phyloP scores from a whole-genome alignment of 2,797 vertebrate species.

The Intellagama lesueurii region DNA sequence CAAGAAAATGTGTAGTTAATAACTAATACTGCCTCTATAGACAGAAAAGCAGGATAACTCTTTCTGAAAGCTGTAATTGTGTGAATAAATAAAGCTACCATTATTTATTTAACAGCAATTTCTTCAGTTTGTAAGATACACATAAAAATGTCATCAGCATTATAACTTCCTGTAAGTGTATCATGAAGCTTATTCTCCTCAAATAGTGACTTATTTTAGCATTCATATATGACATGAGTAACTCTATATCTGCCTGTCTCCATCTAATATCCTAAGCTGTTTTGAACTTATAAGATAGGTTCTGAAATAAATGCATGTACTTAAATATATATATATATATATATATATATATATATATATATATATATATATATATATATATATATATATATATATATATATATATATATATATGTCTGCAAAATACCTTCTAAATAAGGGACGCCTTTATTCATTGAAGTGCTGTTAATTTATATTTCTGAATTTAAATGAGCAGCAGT shows the following conservation, averaged over 20 bases:
- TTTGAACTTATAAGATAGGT: background rate
- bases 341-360: too few species aligned
- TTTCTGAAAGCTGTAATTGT: background rate
- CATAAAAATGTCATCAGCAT: constrained; percentile 18
- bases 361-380: too few species aligned
- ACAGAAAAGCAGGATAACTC: background rate
- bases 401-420: too few species aligned
- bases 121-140: background rate
- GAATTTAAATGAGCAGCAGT: constrained; percentile 3
- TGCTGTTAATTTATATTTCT: background rate
- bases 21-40: background rate
- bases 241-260: background rate
- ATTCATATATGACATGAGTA: background rate
- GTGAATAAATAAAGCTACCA: constrained; percentile 20
- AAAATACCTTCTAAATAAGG: constrained; percentile 1
- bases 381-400: too few species aligned
- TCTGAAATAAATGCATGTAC: background rate
- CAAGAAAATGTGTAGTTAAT: background rate
- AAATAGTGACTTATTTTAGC: constrained; percentile 7
- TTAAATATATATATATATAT: too few species aligned
- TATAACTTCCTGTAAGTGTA: background rate
- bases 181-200: background rate
- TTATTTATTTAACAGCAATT: constrained; percentile 25
- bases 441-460: background rate
- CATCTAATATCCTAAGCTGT: background rate